Evolutionary conservation across 2,113 vertebrate species (phyloP).

Genomic region (Girardinichthys multiradiatus): DNA sequence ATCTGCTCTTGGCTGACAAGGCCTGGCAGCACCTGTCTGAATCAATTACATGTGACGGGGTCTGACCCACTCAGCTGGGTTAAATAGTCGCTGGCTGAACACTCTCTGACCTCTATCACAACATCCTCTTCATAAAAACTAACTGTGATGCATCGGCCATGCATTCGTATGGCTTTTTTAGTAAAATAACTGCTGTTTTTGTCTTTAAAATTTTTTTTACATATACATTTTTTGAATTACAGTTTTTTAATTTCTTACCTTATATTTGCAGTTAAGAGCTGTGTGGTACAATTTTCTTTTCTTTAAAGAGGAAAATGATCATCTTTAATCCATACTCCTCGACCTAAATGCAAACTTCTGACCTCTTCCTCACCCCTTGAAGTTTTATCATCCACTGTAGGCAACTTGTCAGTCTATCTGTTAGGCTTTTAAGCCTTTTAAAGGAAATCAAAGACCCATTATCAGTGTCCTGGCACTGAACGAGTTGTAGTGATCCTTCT

Average conservation of each 20-base stretch:
- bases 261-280: background rate
- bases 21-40: conserved; percentile 72
- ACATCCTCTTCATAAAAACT: conserved; percentile 52
- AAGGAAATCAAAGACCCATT: conserved; percentile 77
- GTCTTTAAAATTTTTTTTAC: background rate
- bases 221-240: background rate
- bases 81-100: conserved; percentile 60
- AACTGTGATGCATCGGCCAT: conserved; percentile 18
- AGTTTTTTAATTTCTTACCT: background rate
- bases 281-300: background rate
- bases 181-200: conserved; percentile 1
- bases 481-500: conserved; percentile 64
- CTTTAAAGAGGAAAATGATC: background rate
- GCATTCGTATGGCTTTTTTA: background rate
- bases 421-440: conserved; percentile 63
- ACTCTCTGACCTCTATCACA: conserved; percentile 57
- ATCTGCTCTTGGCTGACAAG: conserved; percentile 70
- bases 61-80: conserved; percentile 62
- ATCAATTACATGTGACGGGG: conserved; percentile 73
- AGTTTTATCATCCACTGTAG: conserved; percentile 22
- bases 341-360: conserved; percentile 45
- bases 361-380: conserved; percentile 35
- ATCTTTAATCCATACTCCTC: conserved; percentile 9
- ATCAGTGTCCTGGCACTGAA: conserved; percentile 61
- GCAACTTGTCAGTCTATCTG: conserved; percentile 51